These are phyloP conservation scores for Pluvialis apricaria DNA, from an alignment of 2,113 vertebrate genomes.

Conservation along the genomic window DNA sequence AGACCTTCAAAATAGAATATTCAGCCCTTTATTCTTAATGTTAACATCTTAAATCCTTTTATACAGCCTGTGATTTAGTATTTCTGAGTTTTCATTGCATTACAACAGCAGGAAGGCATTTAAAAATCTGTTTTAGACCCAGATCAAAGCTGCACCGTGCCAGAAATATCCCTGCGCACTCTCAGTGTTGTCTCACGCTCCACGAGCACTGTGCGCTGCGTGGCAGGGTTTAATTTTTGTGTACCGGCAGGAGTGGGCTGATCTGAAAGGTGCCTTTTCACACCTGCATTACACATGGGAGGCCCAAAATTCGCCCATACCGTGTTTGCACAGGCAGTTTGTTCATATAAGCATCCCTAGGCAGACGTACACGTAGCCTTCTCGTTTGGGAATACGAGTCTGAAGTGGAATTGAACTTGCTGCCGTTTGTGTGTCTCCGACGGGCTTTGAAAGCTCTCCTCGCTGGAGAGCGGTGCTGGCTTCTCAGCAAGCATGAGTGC, in stretches of 20 bases:
- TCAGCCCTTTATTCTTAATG: not conserved
- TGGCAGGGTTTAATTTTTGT: not conserved
- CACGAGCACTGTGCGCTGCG: rapidly evolving
- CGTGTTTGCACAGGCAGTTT: not conserved
- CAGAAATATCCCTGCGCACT: not conserved
- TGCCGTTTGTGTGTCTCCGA: rapidly evolving
- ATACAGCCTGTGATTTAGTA: not conserved
- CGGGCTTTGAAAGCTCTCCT: not conserved
- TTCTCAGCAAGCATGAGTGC: not conserved
- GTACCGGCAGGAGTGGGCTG: not conserved
- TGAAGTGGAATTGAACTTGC: not conserved
- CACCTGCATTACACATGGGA: not conserved
- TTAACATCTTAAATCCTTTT: not conserved
- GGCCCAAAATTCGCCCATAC: not conserved
- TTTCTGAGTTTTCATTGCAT: not conserved
- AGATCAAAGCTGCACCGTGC: not conserved
- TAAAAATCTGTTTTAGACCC: not conserved
- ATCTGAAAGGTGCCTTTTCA: not conserved
- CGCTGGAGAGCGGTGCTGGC: rapidly evolving
- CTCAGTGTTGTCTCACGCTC: rapidly evolving
- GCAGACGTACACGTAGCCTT: rapidly evolving
- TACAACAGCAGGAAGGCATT: not conserved
- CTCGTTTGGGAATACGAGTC: rapidly evolving
- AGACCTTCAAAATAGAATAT: not conserved
- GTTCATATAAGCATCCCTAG: rapidly evolving